Percentiles rank a stretch among this genome's conserved stretches.
These are phyloP conservation scores for Galleria mellonella DNA, from an alignment of 1,140 invertebrate genomes.

Conservation along the genomic window DNA sequence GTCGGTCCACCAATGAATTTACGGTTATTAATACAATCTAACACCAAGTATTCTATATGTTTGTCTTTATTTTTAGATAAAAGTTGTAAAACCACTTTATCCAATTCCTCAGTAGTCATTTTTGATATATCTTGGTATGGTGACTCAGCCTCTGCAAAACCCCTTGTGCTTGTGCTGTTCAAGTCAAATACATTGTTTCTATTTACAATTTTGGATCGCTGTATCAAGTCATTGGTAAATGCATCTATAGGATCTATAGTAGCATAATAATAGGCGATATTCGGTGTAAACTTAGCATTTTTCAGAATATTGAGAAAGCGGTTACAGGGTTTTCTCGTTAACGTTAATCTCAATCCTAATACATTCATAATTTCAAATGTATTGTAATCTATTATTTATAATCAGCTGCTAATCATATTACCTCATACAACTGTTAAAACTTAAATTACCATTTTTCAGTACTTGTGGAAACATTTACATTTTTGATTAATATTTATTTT, in stretches of 20 bases:
- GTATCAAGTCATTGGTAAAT: constrained; percentile 26
- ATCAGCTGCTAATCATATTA: too few species aligned
- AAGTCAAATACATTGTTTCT: constrained; percentile 17
- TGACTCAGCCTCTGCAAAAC: constrained; percentile 25
- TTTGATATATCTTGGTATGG: constrained; percentile 20
- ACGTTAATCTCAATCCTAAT: constrained; percentile 9
- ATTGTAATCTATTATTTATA: constrained; percentile 3
- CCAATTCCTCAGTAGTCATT: constrained; percentile 30
- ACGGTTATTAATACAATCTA: constrained; percentile 27
- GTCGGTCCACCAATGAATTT: constrained; percentile 29
- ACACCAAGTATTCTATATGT: constrained; percentile 26
- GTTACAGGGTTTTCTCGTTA: constrained; percentile 16
- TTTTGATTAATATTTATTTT: too few species aligned
- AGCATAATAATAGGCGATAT: constrained; percentile 7
- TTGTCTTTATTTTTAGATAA: constrained; percentile 39
- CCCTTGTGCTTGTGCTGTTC: constrained; percentile 21
- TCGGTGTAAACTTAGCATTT: constrained; percentile 5
- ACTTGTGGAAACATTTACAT: too few species aligned
- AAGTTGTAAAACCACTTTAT: constrained; percentile 28
- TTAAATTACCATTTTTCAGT: too few species aligned
- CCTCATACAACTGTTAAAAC: too few species aligned
- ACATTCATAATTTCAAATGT: constrained; percentile 19
- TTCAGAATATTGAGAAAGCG: constrained; percentile 17
- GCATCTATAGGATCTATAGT: constrained; percentile 26
- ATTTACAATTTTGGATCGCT: constrained; percentile 18